Conservation (phyloP, 2,888 invertebrate species). For the Eudasyphora cyanicolor region DNA sequence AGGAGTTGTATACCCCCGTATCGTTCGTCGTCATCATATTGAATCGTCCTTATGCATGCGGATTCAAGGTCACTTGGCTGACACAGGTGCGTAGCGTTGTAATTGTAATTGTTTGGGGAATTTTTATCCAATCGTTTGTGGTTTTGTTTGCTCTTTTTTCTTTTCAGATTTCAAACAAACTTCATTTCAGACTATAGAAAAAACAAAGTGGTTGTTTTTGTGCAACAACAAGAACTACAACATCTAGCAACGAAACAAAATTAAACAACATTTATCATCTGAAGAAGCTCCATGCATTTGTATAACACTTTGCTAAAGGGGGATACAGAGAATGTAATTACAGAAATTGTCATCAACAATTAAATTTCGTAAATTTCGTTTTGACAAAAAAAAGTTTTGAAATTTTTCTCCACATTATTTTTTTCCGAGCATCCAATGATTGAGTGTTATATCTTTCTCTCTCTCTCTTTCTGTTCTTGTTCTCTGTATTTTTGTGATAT, state of each 20-base stretch:
- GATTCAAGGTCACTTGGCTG: background rate
- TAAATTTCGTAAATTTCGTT: background rate
- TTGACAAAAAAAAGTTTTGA: background rate
- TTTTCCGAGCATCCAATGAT: background rate
- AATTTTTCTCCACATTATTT: background rate
- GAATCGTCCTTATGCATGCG: background rate
- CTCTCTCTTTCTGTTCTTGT: background rate
- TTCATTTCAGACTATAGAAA: conserved; percentile 7
- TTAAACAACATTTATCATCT: too few relatives aligned
- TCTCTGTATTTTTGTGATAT: background rate
- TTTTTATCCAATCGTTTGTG: conserved; percentile 11
- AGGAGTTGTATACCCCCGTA: background rate
- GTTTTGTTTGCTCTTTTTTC: conserved; percentile 11
- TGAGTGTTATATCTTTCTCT: background rate
- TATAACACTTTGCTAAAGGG: background rate
- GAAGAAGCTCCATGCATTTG: background rate
- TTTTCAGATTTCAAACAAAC: background rate
- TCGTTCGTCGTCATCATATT: background rate
- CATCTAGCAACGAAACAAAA: background rate
- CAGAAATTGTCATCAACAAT: background rate
- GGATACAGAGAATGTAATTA: conserved; percentile 31
- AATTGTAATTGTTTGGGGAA: conserved; percentile 3
- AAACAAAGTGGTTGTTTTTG: background rate
- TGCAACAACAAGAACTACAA: background rate
- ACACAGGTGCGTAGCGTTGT: conserved; percentile 23